Conservation (phyloP, 2,888 invertebrate genomes). For the Fragum whitleyi region DNA sequence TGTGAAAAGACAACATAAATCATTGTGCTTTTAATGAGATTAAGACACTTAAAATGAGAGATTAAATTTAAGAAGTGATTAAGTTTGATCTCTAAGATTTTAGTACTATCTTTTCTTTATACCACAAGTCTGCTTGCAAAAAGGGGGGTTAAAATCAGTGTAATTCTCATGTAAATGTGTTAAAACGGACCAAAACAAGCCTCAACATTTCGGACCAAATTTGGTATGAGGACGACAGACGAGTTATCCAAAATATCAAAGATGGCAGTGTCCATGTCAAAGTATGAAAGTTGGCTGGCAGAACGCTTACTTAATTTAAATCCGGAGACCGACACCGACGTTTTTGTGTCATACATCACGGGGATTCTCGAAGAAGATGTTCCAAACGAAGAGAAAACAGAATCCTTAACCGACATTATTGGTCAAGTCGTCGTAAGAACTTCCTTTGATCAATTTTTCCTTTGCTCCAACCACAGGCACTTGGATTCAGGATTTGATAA, state of each 20-base stretch:
- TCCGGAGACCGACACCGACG: slow-evolving; percentile 81
- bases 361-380: slow-evolving; percentile 79
- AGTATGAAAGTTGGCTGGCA: slow-evolving; percentile 79
- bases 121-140: no score
- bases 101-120: no score
- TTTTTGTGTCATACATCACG: slow-evolving; percentile 80
- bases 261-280: slow-evolving; percentile 74
- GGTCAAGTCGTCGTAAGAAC: slow-evolving; percentile 78
- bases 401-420: slow-evolving; percentile 78
- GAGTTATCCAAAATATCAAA: slow-evolving; percentile 35
- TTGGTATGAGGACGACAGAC: background rate
- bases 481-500: no score
- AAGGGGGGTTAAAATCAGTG: background rate
- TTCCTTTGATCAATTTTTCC: background rate
- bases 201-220: slow-evolving; percentile 1
- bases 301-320: slow-evolving; percentile 78
- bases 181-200: background rate
- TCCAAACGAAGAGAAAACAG: slow-evolving; percentile 77
- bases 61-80: no score
- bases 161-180: no score
- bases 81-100: no score
- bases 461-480: no score
- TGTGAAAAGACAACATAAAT: no score
- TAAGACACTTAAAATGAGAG: no score
- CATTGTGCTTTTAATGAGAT: no score